A percentile compares a stretch with the other conserved stretches of the same genome.
phyloP scores from a whole-genome alignment of 2,113 vertebrate genomes.

The Notothenia coriiceps region DNA sequence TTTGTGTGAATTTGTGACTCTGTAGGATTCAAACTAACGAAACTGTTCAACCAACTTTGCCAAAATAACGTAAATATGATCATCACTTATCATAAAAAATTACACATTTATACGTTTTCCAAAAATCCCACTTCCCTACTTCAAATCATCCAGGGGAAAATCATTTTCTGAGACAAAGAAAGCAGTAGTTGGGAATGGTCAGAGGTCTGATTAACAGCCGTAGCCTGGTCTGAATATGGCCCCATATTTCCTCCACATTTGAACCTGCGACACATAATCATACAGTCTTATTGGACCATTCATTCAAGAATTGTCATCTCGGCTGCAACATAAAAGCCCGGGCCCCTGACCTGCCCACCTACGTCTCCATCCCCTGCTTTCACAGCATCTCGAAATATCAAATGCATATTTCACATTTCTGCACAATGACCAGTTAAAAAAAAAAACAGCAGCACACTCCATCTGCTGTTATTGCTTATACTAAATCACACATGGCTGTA shows the following conservation, averaged over 20 bases:
- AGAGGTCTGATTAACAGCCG: slow-evolving; percentile 39
- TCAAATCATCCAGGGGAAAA: background rate
- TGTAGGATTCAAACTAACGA: too few species aligned
- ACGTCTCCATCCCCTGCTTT: slow-evolving; percentile 42
- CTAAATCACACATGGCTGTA: slow-evolving; percentile 76
- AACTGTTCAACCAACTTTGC: too few species aligned
- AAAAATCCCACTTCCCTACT: background rate
- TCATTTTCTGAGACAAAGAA: background rate
- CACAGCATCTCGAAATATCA: slow-evolving; percentile 68
- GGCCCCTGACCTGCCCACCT: slow-evolving; percentile 67
- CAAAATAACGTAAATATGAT: too few species aligned
- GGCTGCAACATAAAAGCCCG: slow-evolving; percentile 64
- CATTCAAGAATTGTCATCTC: slow-evolving; percentile 70
- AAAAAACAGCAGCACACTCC: slow-evolving; percentile 44
- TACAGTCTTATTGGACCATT: slow-evolving; percentile 74
- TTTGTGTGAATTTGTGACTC: too few species aligned
- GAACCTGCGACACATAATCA: slow-evolving; percentile 51
- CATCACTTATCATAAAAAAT: background rate
- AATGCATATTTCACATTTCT: slow-evolving; percentile 78
- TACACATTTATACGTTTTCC: background rate
- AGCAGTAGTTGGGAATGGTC: slow-evolving; percentile 4
- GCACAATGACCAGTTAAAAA: slow-evolving; percentile 46
- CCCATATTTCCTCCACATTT: slow-evolving; percentile 57
- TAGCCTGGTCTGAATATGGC: slow-evolving; percentile 47
- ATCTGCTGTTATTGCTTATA: slow-evolving; percentile 72